These are phyloP conservation scores for Alouatta palliata DNA, from an alignment of 2,113 vertebrate genomes.

Conservation along the genomic window DNA sequence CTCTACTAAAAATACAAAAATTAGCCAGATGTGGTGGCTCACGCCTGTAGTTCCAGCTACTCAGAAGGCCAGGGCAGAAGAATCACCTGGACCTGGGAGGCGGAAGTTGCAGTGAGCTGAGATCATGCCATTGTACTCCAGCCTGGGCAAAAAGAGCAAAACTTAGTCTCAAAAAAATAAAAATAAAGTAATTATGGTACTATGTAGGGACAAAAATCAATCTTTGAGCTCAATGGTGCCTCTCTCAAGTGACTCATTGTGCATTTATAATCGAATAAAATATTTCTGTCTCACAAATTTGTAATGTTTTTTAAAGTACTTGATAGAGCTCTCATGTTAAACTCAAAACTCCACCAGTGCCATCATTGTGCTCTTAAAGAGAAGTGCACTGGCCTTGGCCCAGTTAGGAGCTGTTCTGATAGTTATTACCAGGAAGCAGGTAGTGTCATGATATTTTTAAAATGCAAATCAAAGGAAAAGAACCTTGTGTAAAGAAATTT, in stretches of 20 bases:
- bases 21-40: too few relatives aligned
- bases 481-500: not conserved
- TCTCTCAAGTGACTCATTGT: not conserved
- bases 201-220: not conserved
- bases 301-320: not conserved
- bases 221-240: not conserved
- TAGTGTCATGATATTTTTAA: not conserved
- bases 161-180: too few relatives aligned
- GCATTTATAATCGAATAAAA: not conserved
- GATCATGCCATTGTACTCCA: too few relatives aligned
- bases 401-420: not conserved
- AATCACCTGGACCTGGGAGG: too few relatives aligned
- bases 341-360: not conserved
- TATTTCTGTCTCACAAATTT: not conserved
- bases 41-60: too few relatives aligned
- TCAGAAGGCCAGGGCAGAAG: too few relatives aligned
- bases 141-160: too few relatives aligned
- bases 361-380: not conserved
- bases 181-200: too few relatives aligned
- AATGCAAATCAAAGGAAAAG: conserved; percentile 14
- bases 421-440: not conserved
- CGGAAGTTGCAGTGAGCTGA: too few relatives aligned
- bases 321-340: not conserved
- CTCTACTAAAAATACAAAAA: too few relatives aligned
- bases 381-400: not conserved